Percentiles rank a stretch among this genome's conserved stretches.
phyloP scores from a whole-genome alignment of 1,140 invertebrate genomes.

The Ceratosolen fusciceps region DNA sequence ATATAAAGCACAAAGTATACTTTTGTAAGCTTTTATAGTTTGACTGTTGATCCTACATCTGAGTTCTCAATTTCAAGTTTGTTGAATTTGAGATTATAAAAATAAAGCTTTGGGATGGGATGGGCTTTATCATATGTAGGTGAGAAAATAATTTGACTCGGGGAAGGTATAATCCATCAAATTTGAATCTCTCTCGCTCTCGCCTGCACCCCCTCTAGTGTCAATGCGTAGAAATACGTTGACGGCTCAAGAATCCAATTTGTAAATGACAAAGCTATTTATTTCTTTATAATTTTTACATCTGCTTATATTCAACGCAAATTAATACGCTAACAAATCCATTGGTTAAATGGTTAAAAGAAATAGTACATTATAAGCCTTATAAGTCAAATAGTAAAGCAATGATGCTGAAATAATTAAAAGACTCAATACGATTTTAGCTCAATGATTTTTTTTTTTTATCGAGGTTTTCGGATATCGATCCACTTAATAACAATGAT shows the following conservation, averaged over 20 bases:
- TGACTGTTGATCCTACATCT: neutral
- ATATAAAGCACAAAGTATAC: too few relatives aligned
- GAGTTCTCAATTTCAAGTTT: neutral
- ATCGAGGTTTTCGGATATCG: too few relatives aligned
- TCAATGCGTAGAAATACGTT: neutral
- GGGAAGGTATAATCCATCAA: neutral
- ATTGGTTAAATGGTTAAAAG: too few relatives aligned
- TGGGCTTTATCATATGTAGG: neutral
- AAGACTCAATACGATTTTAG: too few relatives aligned
- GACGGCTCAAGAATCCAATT: neutral
- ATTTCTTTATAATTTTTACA: too few relatives aligned
- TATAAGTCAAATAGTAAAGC: too few relatives aligned
- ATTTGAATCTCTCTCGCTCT: neutral
- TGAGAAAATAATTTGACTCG: neutral
- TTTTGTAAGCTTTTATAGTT: neutral
- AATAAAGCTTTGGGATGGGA: neutral
- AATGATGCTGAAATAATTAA: too few relatives aligned
- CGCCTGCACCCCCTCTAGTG: neutral
- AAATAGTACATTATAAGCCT: too few relatives aligned
- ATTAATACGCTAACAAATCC: too few relatives aligned
- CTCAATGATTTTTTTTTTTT: too few relatives aligned
- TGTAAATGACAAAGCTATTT: neutral
- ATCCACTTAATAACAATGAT: too few relatives aligned
- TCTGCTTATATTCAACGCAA: too few relatives aligned
- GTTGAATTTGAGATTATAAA: neutral